These are phyloP conservation scores for Eupithecia centaureata DNA, from an alignment of 2,888 invertebrate genomes.

Conservation along the genomic window DNA sequence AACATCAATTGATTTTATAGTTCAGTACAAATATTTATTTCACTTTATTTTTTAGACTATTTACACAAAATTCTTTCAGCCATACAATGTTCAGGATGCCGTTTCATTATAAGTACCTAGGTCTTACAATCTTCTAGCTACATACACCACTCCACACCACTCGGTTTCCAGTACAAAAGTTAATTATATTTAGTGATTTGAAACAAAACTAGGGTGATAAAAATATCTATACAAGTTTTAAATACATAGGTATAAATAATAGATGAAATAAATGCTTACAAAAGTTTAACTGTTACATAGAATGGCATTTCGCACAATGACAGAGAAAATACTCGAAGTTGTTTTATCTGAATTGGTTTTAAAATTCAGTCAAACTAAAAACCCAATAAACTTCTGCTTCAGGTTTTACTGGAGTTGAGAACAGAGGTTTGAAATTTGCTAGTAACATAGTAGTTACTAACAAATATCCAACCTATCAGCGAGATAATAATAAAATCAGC, in stretches of 20 bases:
- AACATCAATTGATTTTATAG: slow-evolving; percentile 6
- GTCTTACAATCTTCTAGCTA: slow-evolving; percentile 11
- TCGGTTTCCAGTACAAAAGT: not conserved
- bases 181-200: not conserved
- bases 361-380: not conserved
- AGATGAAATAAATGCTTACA: not conserved
- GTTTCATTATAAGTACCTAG: slow-evolving; percentile 8
- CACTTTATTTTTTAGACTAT: slow-evolving; percentile 33
- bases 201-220: not conserved
- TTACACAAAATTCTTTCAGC: slow-evolving; percentile 25
- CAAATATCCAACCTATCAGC: too few species aligned
- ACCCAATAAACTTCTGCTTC: not conserved
- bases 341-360: not conserved
- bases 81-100: not conserved
- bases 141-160: slow-evolving; percentile 8
- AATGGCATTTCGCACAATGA: not conserved
- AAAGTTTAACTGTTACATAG: not conserved
- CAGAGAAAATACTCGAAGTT: not conserved
- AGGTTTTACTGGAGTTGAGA: not conserved
- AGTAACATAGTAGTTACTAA: too few species aligned
- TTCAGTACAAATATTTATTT: slow-evolving; percentile 28
- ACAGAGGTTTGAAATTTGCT: not conserved
- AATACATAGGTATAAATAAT: not conserved
- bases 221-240: not conserved
- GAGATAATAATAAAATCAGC: too few species aligned